These are phyloP conservation scores for Poeciliopsis prolifica DNA, from an alignment of 2,113 vertebrate genomes.

Conservation along the genomic window DNA sequence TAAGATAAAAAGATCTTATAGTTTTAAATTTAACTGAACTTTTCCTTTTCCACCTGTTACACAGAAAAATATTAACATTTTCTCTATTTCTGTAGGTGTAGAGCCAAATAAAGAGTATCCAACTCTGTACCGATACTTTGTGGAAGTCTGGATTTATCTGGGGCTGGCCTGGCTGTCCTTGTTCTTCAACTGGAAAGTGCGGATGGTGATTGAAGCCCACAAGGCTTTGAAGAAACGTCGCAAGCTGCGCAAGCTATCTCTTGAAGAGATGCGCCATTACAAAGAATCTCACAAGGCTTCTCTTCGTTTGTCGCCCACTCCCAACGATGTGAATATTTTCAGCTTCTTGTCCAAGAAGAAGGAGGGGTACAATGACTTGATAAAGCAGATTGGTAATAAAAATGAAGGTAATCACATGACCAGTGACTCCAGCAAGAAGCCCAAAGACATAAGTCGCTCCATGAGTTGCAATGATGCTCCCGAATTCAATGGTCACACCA, in stretches of 20 bases:
- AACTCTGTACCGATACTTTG: conserved; percentile 95
- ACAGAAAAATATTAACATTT: not conserved
- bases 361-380: conserved; percentile 94
- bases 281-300: conserved; percentile 80
- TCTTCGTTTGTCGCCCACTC: conserved; percentile 71
- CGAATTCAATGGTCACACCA: conserved; percentile 67
- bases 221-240: conserved; percentile 97
- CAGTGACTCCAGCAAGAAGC: conserved; percentile 14
- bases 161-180: conserved; percentile 97
- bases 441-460: conserved; percentile 67
- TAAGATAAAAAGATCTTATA: too few species aligned
- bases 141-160: conserved; percentile 98
- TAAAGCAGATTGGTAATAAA: conserved; percentile 93
- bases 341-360: conserved; percentile 94
- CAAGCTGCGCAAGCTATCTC: conserved; percentile 89
- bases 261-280: conserved; percentile 84
- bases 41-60: not conserved
- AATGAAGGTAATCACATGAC: conserved; percentile 61
- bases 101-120: conserved; percentile 92
- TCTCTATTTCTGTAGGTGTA: conserved; percentile 82
- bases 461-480: conserved; percentile 73
- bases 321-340: conserved; percentile 93
- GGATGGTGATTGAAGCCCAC: conserved; percentile 98
- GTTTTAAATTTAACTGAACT: not conserved
- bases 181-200: conserved; percentile 99